phyloP scores from a whole-genome alignment of 37 sponge, comb jelly and placozoan genomes.

The Haliclona indistincta region DNA sequence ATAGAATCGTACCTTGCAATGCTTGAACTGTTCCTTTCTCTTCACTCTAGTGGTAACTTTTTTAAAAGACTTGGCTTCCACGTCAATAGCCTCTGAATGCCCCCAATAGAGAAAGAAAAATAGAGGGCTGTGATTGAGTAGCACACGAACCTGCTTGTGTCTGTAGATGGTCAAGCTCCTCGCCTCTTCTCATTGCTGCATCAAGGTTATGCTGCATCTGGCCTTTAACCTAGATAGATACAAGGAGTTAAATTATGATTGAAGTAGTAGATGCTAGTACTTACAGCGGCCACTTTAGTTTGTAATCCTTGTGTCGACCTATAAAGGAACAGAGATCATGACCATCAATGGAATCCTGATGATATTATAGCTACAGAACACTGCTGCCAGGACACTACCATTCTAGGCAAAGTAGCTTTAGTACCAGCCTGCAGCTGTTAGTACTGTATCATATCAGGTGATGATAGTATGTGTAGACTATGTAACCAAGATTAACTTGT shows the following conservation, averaged over 20 bases:
- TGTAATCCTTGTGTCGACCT: background rate
- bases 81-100: background rate
- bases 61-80: background rate
- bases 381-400: no score
- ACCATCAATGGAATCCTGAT: no score
- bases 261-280: no score
- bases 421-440: no score
- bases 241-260: no score
- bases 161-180: background rate
- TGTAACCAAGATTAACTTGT: no score
- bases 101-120: background rate
- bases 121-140: background rate
- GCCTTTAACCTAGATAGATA: no score
- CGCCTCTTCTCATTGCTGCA: background rate
- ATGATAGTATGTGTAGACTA: no score
- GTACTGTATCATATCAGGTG: no score
- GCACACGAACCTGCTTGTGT: background rate
- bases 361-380: no score
- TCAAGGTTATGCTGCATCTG: constrained; percentile 13
- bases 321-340: no score
- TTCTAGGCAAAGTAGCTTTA: no score
- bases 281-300: background rate
- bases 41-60: background rate
- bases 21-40: constrained; percentile 5
- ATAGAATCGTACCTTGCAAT: constrained; percentile 1